Base-by-base conservation (phyloP, 2,797 vertebrate genomes). In the Syngnathus rostellatus region DNA sequence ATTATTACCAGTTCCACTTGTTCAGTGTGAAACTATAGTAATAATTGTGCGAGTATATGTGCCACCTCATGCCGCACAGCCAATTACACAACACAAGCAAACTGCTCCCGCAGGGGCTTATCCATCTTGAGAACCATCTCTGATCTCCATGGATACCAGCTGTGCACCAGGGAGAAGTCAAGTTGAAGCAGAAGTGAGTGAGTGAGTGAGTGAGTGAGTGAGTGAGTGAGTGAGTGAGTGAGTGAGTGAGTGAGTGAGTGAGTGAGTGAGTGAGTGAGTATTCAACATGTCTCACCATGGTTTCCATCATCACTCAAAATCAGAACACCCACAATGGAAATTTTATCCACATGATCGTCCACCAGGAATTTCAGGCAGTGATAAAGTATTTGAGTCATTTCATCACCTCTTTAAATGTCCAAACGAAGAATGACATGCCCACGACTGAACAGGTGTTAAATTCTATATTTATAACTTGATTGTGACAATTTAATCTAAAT, bases 121-220 rank as follows among this genome's bases (percentile, higher is more conserved):
- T 62, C 66, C 67, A 75, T 71, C 63, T 58, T 50, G 50, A 66
- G 12, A 70, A 25, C 66, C 64, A 45, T 68, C 63, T 64, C 45
- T 73, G 68, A 75, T 86, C 74, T 65, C 86, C 70, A 81, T 85
- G 80, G 80, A 74, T 68, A 85, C 79, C 68, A 70, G 65, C 64
- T 50, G 69, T 68, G 64, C 71, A 80, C 77, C 73, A 76, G 68
- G 70, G 57, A 62, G 45, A 63, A 76, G 19, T 17, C 45, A 23
- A 63, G 55, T 54, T 21, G 17, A 19, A 63, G 45, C 46, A 7
- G 31, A 51, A 37, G 4, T 4, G 8, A 25, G 41, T 65, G 60
- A 63, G 51, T 5, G 51, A 10, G 4, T 31, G 31, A 31, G 31
- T 31, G 31, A 31, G 31, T 31, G 31, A 31, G 31, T 31, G 31